A percentile compares a stretch with the other conserved stretches of the same genome.
Conservation (phyloP, 2,888 invertebrate genomes). For the Drosophila neoperkinsi region DNA sequence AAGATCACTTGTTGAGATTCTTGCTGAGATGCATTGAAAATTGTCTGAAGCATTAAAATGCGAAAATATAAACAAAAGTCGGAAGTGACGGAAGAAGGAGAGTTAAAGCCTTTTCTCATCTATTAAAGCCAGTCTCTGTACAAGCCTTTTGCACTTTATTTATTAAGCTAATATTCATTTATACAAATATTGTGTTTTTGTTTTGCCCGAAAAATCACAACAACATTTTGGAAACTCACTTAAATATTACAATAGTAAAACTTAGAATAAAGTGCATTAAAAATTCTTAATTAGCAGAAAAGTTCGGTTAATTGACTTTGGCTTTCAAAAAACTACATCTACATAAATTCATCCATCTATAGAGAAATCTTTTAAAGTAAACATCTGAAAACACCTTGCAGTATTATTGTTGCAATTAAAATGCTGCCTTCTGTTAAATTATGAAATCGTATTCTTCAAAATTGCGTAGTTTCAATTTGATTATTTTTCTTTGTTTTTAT, state of each 20-base stretch:
- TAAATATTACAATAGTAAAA: background rate
- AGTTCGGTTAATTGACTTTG: background rate
- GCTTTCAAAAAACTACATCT: background rate
- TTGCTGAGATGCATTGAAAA: conserved; percentile 23
- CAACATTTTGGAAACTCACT: background rate
- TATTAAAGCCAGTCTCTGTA: background rate
- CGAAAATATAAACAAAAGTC: conserved; percentile 1
- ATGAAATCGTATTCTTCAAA: background rate
- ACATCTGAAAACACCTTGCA: background rate
- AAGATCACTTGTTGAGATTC: conserved; percentile 46
- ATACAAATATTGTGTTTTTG: background rate
- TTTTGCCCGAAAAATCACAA: background rate
- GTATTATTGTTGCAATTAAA: background rate
- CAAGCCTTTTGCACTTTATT: background rate
- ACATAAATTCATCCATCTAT: background rate
- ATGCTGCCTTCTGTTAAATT: background rate
- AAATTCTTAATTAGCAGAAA: background rate
- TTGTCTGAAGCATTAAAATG: conserved; percentile 12
- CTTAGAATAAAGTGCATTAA: background rate
- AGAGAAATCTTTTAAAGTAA: background rate
- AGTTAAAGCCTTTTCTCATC: background rate
- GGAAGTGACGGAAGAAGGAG: background rate
- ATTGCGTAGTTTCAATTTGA: background rate
- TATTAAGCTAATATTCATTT: background rate
- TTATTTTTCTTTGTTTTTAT: background rate